Evolutionary conservation across 2,113 vertebrate species (phyloP), one percentile per base, ranked within the genome.

Genomic region (Podiceps cristatus): DNA sequence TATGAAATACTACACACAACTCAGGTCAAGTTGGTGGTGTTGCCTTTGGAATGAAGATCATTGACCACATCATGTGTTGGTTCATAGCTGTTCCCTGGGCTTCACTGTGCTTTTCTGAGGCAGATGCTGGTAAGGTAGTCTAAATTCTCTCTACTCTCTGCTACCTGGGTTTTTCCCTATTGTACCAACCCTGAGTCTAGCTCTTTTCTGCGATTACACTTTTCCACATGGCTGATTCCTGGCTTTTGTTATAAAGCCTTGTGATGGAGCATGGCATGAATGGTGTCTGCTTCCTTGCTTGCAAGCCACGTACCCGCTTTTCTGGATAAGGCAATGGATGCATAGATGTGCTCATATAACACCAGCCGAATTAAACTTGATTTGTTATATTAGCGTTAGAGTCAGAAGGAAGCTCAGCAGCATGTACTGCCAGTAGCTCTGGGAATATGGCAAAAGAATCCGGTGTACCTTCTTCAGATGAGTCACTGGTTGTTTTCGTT

Each of bases 51-150:
- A 40, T 59, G 37, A 53, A 69, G 42, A 33, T 23, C 6, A 18
- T n/a, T 27, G 50, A 72, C 40, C 13, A 13, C 2, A 1, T 44
- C 15, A 28, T 0, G 0, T 31, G 12, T n/a, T 40, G 28, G 50
- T 64, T 80, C 33, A 4, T 23, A 25, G 28, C 20, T 59, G 28
- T 71, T 76, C 58, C 31, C 7, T 55, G 24, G 45, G 4, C 1
- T 14, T 82, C 31, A 1, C 24, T 17, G 8, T 15, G 24, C 22
- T 40, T 35, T 59, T 49, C 37, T 76, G 5, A 19, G 49, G 17
- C 58, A 1, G 2, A 4, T 28, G 25, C 25, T 49, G 40, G 8
- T 44, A 25, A 13, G 5, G 31, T 12, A 53, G 10, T 19, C 8
- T 20, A 47, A 69, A 17, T 63, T 5, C 22, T 17, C 33, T 63